Evolutionary conservation across 2,113 vertebrate genomes (phyloP), one percentile per base, ranked within the genome.

Genomic region (Muscicapa adusta): DNA sequence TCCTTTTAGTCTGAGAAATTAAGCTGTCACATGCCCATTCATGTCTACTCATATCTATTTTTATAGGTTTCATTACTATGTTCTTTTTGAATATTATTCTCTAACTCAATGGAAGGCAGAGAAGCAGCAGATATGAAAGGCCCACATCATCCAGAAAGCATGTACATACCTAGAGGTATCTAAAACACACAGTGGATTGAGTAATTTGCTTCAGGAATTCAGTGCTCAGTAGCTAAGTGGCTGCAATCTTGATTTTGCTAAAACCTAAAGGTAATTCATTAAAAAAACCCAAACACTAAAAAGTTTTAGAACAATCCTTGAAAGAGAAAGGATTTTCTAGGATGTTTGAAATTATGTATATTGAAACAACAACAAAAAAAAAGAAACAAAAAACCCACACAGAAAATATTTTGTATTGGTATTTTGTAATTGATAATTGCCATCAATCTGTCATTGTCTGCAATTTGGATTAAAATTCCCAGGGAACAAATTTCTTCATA

Each of bases 371-470:
- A 84, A 33, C 11, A 48, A 13, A 60, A 3, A 0, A 50, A 28
- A 31, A 7, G 16, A 60, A 60, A 25, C 14, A 31, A 17, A 42
- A 57, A 47, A 1, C 0, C 4, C 18, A 3, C 12, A 28, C n/a
- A 57, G 13, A 86, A 88, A 17, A 57, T 6, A 25, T 31, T 91
- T 38, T 68, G 40, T 26, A 50, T 50, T 54, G 18, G 6, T 62
- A 57, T 70, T 40, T 84, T 60, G 7, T 14, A 47, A 43, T 17
- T 74, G 19, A 56, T 40, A 57, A 65, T 20, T 87, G 28, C 2
- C 12, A 65, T 60, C 14, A 25, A 47, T 38, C 24, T 86, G 14
- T 29, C 9, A 34, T n/a, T 95, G 25, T 54, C 28, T 74, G 24
- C 29, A 15, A 3, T 51, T 70, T 33, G 20, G 50, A 43, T 47